These are phyloP conservation scores for Peromyscus attwateri DNA, from an alignment of 2,797 vertebrate species.

Conservation along the genomic window DNA sequence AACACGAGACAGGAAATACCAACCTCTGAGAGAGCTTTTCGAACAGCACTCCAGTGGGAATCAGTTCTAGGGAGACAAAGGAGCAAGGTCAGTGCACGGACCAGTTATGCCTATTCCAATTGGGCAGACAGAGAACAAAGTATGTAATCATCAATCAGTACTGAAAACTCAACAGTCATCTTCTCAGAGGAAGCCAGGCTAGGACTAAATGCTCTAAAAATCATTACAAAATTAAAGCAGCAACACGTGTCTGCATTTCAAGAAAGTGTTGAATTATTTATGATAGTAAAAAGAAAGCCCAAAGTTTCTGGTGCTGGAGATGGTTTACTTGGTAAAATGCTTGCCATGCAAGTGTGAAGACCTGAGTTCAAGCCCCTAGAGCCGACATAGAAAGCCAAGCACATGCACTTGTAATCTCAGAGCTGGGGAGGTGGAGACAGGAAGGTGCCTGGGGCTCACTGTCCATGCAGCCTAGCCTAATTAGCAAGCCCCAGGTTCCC, in stretches of 20 bases:
- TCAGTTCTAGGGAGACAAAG: constrained; percentile 83
- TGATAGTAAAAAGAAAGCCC: constrained; percentile 9
- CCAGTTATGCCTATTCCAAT: neutral
- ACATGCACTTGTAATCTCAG: neutral
- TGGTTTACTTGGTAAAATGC: neutral
- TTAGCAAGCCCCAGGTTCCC: neutral
- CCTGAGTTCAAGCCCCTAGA: neutral
- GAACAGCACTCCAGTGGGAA: constrained; percentile 92
- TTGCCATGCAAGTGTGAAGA: neutral
- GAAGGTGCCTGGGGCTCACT: neutral
- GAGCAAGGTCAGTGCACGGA: neutral
- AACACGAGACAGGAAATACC: neutral
- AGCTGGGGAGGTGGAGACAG: neutral
- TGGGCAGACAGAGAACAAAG: neutral
- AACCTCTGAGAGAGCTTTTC: constrained; percentile 93
- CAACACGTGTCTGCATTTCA: neutral
- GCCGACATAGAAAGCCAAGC: neutral
- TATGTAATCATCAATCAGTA: neutral
- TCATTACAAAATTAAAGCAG: constrained; percentile 7
- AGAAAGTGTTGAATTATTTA: constrained; percentile 20
- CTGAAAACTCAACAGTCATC: neutral
- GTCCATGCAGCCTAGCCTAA: neutral
- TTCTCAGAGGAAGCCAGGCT: neutral
- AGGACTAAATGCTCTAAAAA: neutral
- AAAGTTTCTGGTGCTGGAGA: neutral